Evolutionary conservation across 2,888 invertebrate genomes (phyloP), one percentile per base, ranked within the genome.

Genomic region (Protophormia terraenovae): DNA sequence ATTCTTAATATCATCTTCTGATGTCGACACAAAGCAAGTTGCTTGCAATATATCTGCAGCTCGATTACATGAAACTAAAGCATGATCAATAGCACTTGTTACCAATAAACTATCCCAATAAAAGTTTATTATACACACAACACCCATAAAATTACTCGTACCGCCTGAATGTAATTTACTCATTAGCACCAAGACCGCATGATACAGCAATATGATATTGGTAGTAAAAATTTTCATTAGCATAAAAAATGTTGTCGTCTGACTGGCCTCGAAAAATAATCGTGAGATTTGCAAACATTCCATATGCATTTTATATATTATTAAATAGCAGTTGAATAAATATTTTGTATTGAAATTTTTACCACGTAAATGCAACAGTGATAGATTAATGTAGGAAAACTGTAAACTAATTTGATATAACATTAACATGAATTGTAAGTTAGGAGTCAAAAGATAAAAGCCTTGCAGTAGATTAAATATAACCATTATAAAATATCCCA

Each of bases 181-280:
- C 41, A 38, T 41, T 1, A 14, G 3, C 2, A 62, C 16, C 53
- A 62, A 14, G 2, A 76, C 64, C 3, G 75, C 75, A 64, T 64
- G 75, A 55, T 64, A 76, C 5, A 76, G 35, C 4, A 38, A 5
- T 2, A 12, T 12, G 8, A 76, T 38, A 12, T 76, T 76, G 5
- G 53, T 16, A 24, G 53, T 76, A 16, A 76, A 76, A 3, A 66
- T 29, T 64, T 66, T 76, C 16, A 55, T 3, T 1, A 76, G 19
- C 38, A 50, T 66, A 47, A 50, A 64, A 6, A 64, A 27, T 1
- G 27, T 55, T 0, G 29, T 29, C 1, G 14, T 12, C 10, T 22
- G 22, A 12, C 24, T 19, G 4, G 41, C 16, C 16, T n/a, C 24
- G 3, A 76, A 12, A n/a, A 76, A 16, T 24, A 16, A 22, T 4